phyloP scores from a whole-genome alignment of 2,797 vertebrate genomes.

The Neosalanx taihuensis region DNA sequence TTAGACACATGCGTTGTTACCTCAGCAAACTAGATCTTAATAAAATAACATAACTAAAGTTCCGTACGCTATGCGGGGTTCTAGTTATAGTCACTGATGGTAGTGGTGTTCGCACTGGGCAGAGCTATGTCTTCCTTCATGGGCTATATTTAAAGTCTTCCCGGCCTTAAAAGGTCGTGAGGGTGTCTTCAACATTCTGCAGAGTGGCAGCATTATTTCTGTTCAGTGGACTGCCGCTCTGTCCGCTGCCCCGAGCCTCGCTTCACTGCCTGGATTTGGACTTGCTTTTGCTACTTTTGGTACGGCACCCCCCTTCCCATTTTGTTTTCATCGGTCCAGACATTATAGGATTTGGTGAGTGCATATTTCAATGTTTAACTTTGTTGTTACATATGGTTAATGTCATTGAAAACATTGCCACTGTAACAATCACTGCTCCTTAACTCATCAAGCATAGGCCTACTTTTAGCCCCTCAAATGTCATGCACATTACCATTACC shows the following conservation, averaged over 20 bases:
- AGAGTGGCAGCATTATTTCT: conserved; percentile 98
- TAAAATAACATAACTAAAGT: neutral
- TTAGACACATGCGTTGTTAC: neutral
- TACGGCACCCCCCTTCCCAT: conserved; percentile 55
- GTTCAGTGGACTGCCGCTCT: conserved; percentile 78
- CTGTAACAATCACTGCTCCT: no score
- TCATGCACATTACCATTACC: no score
- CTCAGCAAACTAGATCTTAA: neutral
- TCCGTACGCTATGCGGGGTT: neutral
- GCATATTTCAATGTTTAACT: neutral
- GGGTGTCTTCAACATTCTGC: conserved; percentile 86
- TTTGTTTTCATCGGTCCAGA: conserved; percentile 30
- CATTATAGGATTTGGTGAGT: conserved; percentile 78
- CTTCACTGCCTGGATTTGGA: conserved; percentile 71
- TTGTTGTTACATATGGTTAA: neutral
- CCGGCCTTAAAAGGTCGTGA: conserved; percentile 96
- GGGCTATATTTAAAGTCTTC: conserved; percentile 91
- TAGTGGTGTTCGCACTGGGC: neutral
- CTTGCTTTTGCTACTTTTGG: conserved; percentile 62
- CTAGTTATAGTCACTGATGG: conserved; percentile 26
- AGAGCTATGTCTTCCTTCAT: conserved; percentile 47
- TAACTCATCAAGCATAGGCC: no score
- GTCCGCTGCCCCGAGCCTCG: conserved; percentile 74
- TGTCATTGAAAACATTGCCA: neutral
- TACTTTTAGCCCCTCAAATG: no score